Base-by-base conservation (phyloP, 23 tunicate genomes). In the Halocynthia roretzi region DNA sequence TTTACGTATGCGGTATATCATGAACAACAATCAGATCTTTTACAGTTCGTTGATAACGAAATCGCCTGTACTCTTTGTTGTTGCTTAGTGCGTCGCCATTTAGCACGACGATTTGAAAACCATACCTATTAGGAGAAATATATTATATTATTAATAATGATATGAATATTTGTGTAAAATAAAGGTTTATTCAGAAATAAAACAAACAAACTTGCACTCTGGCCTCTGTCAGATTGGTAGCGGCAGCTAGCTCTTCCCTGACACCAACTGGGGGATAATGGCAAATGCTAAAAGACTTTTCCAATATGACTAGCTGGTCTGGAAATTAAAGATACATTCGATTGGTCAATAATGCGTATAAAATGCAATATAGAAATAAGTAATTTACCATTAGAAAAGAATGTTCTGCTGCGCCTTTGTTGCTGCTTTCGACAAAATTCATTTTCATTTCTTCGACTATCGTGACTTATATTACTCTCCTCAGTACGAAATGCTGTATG, bases 241-340 rank as follows among this genome's bases (percentile, higher is more conserved):
- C 40, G 1, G 14, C 11, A 5, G 98, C 98, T 6, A 92, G 76
- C 54, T 92, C 80, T 73, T 92, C 98, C 80, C 98, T 72, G n/a
- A 92, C 85, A 70, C 92, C 92, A 56, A 92, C 92, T 44, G 98
- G 92, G 55, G 98, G 98, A 75, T 92, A 92, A 53, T 92, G 92
- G 5, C 88, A 85, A 10, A 62, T 72, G 8, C 20, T 10, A 50
- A 92, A 92, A 10, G 98, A 91, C 10, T 74, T 75, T 70, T 92
- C 98, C 54, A 92, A 63, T 7, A 82, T 56, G 8, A 66, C 68
- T 22, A 92, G 75, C 80, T 92, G 98, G 0, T 83, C 98, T 92
- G 78, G 8, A 60, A 31, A 31, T 31, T 31, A 31, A 31, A 31
- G 44, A 31, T 31, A 31, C 44, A 31, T 31, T 31, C 44, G 2